A percentile compares a stretch with the other conserved stretches of the same genome.
These are phyloP conservation scores for Xestia sexstrigata DNA, from an alignment of 2,888 invertebrate species.

Conservation along the genomic window DNA sequence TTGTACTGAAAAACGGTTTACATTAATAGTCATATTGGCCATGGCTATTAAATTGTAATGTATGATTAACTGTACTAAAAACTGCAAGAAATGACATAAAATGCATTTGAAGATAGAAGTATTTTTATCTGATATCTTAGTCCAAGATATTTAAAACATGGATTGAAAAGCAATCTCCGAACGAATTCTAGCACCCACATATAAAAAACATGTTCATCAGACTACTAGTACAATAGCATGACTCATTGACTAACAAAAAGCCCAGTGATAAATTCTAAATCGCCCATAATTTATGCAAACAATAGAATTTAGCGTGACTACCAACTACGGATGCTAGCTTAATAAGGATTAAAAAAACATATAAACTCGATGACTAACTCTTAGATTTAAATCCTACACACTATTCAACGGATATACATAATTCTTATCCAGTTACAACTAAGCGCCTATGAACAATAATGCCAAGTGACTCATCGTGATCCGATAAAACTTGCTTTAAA, in stretches of 20 bases:
- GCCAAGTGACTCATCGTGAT: slow-evolving; percentile 25
- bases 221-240: slow-evolving; percentile 13
- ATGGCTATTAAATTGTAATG: neutral
- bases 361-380: slow-evolving; percentile 44
- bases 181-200: neutral
- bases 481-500: slow-evolving; percentile 28
- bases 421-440: neutral
- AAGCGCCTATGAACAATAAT: slow-evolving; percentile 19
- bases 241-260: slow-evolving; percentile 23
- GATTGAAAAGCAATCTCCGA: too few species aligned
- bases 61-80: neutral
- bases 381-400: slow-evolving; percentile 41
- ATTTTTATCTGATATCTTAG: neutral
- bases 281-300: slow-evolving; percentile 31
- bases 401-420: slow-evolving; percentile 9
- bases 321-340: slow-evolving; percentile 31
- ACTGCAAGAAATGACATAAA: neutral
- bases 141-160: neutral
- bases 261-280: slow-evolving; percentile 14
- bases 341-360: slow-evolving; percentile 15
- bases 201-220: neutral
- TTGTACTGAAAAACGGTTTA: neutral
- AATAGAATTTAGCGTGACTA: slow-evolving; percentile 26
- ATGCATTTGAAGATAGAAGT: neutral
- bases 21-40: neutral